Base-by-base conservation (phyloP, 2,888 invertebrate species). In the Camponotus fellah region DNA sequence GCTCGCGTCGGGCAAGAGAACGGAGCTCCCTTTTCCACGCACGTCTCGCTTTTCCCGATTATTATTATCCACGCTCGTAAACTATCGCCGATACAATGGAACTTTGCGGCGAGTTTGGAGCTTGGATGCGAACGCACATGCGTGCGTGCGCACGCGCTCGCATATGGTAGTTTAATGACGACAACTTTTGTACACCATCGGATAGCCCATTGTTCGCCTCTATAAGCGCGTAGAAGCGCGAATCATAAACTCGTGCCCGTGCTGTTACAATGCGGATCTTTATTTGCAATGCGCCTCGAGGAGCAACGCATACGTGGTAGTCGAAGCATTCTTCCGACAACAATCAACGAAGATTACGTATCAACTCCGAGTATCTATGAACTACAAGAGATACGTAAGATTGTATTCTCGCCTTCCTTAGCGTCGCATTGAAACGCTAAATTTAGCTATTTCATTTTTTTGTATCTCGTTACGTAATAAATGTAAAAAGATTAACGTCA, bases 41-140 rank as follows among this genome's bases (percentile, higher is more conserved):
- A 21, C 37, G 53, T 56, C 26, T 26, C 26, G 43, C 26, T 80
- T 80, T 80, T 80, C 79, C 79, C 62, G 60, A 80, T 80, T 80
- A 80, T 80, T 80, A 80, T 80, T 80, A 71, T 80, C 79, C 46
- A 71, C 79, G 46, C 4, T 65, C 71, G 46, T 80, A 71, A 80
- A 71, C 71, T 46, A 71, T 71, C 60, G 60, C 34, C 46, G 9
- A 80, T 80, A 80, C 71, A 80, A 80, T 80, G 37, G 79, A 71
- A 71, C 79, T 71, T 46, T 21, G 71, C 60, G 60, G 17, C 60
- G 71, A 71, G 60, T 46, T 21, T 2, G 10, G 37, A 77, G 71
- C 71, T 71, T 37, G 60, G 79, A 49, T 34, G 60, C 71, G 9
- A 71, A 46, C 77, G 32, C n/a, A 10, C 64, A n/a, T 43, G 43